These are phyloP conservation scores for Papilio glaucus DNA, from an alignment of 1,140 invertebrate genomes.

Conservation along the genomic window DNA sequence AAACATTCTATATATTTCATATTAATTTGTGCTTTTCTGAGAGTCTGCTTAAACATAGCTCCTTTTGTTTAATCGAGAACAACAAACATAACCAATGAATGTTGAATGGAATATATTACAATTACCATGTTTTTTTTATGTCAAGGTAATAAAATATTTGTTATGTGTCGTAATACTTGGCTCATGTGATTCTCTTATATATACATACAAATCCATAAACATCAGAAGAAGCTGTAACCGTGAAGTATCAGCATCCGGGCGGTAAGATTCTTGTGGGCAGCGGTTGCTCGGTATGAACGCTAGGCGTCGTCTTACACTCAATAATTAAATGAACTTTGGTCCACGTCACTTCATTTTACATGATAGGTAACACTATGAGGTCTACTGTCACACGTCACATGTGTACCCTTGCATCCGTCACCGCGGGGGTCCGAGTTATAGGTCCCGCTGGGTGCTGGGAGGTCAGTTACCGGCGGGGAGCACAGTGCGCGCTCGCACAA, in stretches of 20 bases:
- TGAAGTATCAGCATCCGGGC: not conserved
- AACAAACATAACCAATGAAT: too few species aligned
- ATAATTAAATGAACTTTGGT: slow-evolving; percentile 34
- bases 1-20: not conserved
- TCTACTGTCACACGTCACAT: slow-evolving; percentile 11
- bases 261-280: not conserved
- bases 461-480: slow-evolving; percentile 77
- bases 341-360: slow-evolving; percentile 19
- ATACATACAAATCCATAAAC: slow-evolving; percentile 4
- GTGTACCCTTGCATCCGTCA: not conserved
- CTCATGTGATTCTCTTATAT: too few species aligned
- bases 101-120: not conserved
- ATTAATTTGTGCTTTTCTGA: not conserved
- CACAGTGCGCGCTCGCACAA: slow-evolving; percentile 68
- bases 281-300: not conserved
- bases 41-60: not conserved
- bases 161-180: not conserved
- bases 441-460: slow-evolving; percentile 30
- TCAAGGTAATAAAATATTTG: not conserved
- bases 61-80: not conserved
- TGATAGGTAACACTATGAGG: slow-evolving; percentile 22
- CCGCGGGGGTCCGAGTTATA: slow-evolving; percentile 3
- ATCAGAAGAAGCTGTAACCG: not conserved
- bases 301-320: slow-evolving; percentile 4
- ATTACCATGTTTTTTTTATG: not conserved